phyloP scores from a whole-genome alignment of 2,888 invertebrate species.

The Pemphredon lugubris region DNA sequence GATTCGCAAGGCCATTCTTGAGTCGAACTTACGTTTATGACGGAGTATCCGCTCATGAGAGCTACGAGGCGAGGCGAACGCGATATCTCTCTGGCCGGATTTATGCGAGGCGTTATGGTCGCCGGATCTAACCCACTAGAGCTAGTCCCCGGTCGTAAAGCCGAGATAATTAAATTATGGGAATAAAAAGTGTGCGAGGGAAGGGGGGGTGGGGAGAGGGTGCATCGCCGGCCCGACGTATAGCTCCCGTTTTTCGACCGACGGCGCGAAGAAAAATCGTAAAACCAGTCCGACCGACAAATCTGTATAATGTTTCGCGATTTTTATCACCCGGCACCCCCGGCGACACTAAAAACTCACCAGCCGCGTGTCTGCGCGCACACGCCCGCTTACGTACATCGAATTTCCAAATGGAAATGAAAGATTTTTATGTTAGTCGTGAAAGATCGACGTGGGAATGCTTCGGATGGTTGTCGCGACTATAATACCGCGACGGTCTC shows the following conservation, averaged over 20 bases:
- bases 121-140: slow-evolving; percentile 72
- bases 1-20: slow-evolving; percentile 29
- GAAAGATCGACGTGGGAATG: slow-evolving; percentile 48
- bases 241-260: slow-evolving; percentile 43
- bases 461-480: slow-evolving; percentile 28
- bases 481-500: slow-evolving; percentile 9
- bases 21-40: slow-evolving; percentile 63
- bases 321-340: slow-evolving; percentile 75
- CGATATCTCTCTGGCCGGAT: slow-evolving; percentile 73
- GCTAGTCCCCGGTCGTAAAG: slow-evolving; percentile 73
- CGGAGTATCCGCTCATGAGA: slow-evolving; percentile 64
- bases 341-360: slow-evolving; percentile 59
- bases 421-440: slow-evolving; percentile 65
- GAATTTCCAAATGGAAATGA: slow-evolving; percentile 67
- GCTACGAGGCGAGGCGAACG: slow-evolving; percentile 60
- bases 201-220: no score
- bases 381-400: slow-evolving; percentile 54
- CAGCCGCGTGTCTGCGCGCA: slow-evolving; percentile 30
- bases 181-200: slow-evolving; percentile 67
- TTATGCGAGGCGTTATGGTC: slow-evolving; percentile 73
- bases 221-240: slow-evolving; percentile 29
- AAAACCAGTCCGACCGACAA: slow-evolving; percentile 80
- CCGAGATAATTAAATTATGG: slow-evolving; percentile 80
- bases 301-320: slow-evolving; percentile 80
- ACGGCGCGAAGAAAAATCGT: slow-evolving; percentile 77